Evolutionary conservation across 2,888 invertebrate genomes (phyloP).

Genomic region (Trissolcus japonicus): DNA sequence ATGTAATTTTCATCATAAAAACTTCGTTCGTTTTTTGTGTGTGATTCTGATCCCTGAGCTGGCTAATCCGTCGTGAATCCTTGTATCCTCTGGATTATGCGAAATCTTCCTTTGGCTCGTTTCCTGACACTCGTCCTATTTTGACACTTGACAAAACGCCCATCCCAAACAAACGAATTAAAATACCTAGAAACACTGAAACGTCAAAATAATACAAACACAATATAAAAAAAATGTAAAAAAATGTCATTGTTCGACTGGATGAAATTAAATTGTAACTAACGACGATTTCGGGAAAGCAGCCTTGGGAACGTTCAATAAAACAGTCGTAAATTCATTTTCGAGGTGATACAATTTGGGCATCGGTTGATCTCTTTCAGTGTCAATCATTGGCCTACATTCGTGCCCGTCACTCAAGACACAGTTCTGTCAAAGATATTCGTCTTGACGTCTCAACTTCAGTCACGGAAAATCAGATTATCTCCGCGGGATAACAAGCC

Average conservation of each 20-base stretch:
- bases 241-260: not conserved
- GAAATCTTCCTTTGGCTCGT: no score
- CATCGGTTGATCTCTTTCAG: slow-evolving; percentile 10
- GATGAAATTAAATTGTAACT: slow-evolving; percentile 21
- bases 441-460: slow-evolving; percentile 73
- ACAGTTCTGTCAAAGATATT: slow-evolving; percentile 63
- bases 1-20: no score
- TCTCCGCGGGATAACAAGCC: slow-evolving; percentile 68
- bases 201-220: not conserved
- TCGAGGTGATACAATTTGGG: slow-evolving; percentile 18
- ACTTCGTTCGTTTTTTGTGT: no score
- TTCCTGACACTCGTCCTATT: no score
- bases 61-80: not conserved
- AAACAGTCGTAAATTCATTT: slow-evolving; percentile 38
- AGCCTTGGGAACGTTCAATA: slow-evolving; percentile 30
- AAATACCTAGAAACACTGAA: no score
- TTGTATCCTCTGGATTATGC: slow-evolving; percentile 8
- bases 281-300: not conserved
- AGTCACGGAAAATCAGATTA: slow-evolving; percentile 74
- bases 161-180: not conserved
- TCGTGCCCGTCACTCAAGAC: slow-evolving; percentile 41
- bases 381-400: slow-evolving; percentile 40
- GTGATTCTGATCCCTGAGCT: no score
- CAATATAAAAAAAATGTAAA: not conserved
- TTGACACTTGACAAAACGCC: slow-evolving; percentile 14